Base-by-base conservation (phyloP, 2,113 vertebrate species). In the Brachirus orientalis region DNA sequence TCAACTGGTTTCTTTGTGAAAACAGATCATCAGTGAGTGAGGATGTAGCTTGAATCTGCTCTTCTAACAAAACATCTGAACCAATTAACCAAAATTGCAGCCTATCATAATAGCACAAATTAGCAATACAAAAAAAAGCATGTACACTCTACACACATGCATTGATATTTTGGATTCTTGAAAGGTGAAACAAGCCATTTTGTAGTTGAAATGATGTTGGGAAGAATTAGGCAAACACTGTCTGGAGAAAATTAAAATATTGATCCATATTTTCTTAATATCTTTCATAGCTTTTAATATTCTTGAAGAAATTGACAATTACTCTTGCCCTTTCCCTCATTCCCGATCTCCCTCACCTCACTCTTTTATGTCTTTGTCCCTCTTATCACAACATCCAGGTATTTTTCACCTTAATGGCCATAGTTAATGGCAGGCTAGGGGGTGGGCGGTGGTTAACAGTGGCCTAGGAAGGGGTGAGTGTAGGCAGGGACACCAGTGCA, bases 191-290 rank as follows among this genome's bases (percentile, higher is more conserved):
- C 69, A 76, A 94, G 93, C 91, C 91, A 95, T 95, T 95, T 95
- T 92, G 91, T 94, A 95, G 96, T 96, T 95, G 95, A 95, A 95
- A 94, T 83, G 93, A 95, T 87, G 87, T 92, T 90, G 87, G 92
- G 90, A 83, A 92, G 94, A 96, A 96, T 96, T 95, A 95, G 87
- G 91, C 92, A 96, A 95, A 96, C 90, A 93, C 92, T 90, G 93
- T 94, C 90, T 92, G 90, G 77, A 94, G 90, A 94, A 95, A 96
- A 94, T 93, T 94, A 92, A 95, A 96, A 89, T 95, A 97, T 96
- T 94, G 95, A 97, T 96, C 95, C 94, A 93, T 95, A 95, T 96
- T 94, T 94, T 93, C 87, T 91, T 95, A 95, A 95, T 94, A 93
- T 92, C 93, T 94, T 85, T 86, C 90, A 94, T 91, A 64, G 90